These are phyloP conservation scores for Phrynosoma blainvillii DNA, from an alignment of 2,113 vertebrate species.

Conservation along the genomic window DNA sequence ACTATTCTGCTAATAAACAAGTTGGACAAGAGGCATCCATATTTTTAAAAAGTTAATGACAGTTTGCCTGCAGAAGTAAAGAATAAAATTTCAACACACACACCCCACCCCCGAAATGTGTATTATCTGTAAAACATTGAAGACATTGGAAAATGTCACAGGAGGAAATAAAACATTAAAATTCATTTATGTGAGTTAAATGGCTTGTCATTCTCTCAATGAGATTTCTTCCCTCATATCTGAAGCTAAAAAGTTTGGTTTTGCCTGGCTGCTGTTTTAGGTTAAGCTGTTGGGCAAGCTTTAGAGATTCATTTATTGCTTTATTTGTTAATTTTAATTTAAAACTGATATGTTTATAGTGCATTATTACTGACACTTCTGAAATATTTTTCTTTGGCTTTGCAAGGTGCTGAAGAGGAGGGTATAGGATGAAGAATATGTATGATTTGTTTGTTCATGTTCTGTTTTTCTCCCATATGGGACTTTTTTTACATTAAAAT, in stretches of 20 bases:
- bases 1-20: not conserved
- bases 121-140: not conserved
- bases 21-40: not conserved
- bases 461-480: no score
- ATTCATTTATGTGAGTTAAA: not conserved
- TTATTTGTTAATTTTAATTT: not conserved
- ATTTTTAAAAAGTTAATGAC: not conserved
- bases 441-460: no score
- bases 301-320: not conserved
- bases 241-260: no score
- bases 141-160: not conserved
- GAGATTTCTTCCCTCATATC: not conserved
- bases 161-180: not conserved
- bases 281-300: not conserved
- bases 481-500: no score
- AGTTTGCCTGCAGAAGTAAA: not conserved
- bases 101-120: not conserved
- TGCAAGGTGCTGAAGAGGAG: not conserved
- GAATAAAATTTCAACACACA: not conserved
- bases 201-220: not conserved
- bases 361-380: not conserved
- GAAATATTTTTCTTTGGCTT: not conserved
- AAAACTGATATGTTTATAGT: not conserved
- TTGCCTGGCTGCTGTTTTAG: not conserved
- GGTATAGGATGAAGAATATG: no score